Conservation (phyloP, 2,797 vertebrate species). For the Coracias cyanogaster region DNA sequence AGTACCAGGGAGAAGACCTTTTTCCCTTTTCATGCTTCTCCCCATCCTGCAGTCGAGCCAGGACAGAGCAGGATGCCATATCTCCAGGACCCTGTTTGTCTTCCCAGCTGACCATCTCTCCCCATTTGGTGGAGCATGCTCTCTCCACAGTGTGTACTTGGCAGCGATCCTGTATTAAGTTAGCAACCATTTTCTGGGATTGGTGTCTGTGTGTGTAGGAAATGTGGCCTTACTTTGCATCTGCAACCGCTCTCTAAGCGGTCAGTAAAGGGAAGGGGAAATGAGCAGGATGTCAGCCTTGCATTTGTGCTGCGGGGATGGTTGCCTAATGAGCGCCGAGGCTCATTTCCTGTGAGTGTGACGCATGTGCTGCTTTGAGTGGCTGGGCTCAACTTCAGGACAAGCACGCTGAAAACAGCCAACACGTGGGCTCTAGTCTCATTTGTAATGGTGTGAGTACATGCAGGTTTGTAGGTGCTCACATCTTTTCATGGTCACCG, state of each 20-base stretch:
- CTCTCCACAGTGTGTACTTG: neutral
- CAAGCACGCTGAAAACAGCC: neutral
- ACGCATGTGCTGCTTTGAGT: conserved; percentile 4
- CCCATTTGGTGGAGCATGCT: neutral
- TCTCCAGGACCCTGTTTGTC: neutral
- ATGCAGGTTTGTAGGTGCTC: neutral
- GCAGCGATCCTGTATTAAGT: neutral
- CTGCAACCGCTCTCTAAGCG: neutral
- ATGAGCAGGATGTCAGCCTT: conserved; percentile 6
- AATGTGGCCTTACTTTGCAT: neutral
- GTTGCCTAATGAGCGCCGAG: conserved; percentile 26
- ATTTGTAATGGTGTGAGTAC: neutral
- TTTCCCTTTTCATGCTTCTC: neutral
- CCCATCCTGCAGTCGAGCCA: neutral
- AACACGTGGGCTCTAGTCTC: neutral
- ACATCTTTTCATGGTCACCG: neutral
- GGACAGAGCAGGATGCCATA: neutral
- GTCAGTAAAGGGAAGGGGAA: conserved; percentile 58
- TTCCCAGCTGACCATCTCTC: neutral
- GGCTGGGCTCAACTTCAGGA: neutral
- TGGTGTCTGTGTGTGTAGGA: neutral
- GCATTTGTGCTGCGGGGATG: neutral
- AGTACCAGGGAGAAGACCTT: neutral
- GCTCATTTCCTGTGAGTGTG: conserved; percentile 49
- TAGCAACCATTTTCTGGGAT: neutral